Base-by-base conservation (phyloP, 2,113 vertebrate species). In the Colistium nudipinnis region DNA sequence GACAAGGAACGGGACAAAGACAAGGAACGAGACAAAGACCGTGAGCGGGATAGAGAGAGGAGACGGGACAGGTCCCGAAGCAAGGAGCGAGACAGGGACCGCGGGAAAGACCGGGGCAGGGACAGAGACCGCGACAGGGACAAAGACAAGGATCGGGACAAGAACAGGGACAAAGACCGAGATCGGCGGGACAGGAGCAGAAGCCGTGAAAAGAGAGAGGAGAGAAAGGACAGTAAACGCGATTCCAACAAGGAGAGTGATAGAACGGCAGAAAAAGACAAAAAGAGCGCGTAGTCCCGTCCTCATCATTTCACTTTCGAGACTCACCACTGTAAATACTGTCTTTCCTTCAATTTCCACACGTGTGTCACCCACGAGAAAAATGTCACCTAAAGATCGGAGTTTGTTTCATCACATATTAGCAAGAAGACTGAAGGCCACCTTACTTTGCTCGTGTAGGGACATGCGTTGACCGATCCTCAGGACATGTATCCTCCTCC, bases 191-290 rank as follows among this genome's bases (percentile, higher is more conserved):
- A 95, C 3, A 90, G 51, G 87, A 94, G 28, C 81, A 92, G 13
- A 92, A 95, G 94, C 61, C 90, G 81, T 63, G 95, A 96, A 43
- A 92, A 57, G 6, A 70, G 84, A 20, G 94, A 95, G 35, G 96
- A 96, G n/a, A 87, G 65, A 25, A 96, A 94, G 71, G 95, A 96
- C 33, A 72, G 36, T 2, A 96, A 93, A 90, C 83, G 88, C 0
- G 94, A 96, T 57, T 8, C 82, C 31, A 70, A 83, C 25, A 95
- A 93, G 74, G 94, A 95, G 61, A 31, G 71, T 61, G 89, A 87
- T 8, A 95, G 94, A 73, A 73, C 90, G 33, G 17, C 85, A 0
- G 93, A 93, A 44, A 89, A 54, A 48, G 84, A 80, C 10, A 93
- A 91, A 75, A 84, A 74, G 16, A 6, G 48, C 44, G 90, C 87